Conservation (phyloP, 1,140 invertebrate species). For the Ceratoteleas bidentatus region DNA sequence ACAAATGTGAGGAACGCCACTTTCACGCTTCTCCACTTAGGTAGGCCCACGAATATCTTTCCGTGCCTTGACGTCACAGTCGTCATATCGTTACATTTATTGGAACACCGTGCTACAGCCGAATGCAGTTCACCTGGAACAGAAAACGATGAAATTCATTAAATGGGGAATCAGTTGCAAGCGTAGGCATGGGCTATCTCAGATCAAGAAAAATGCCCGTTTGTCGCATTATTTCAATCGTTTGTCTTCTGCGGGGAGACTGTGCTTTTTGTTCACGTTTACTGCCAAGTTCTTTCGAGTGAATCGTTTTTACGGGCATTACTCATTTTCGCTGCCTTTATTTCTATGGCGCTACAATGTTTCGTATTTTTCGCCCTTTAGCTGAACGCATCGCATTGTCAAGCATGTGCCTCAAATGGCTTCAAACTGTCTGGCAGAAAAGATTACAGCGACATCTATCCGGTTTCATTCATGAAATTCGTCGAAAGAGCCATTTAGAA, state of each 20-base stretch:
- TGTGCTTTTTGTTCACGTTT: slow-evolving; percentile 27
- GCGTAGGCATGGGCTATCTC: background rate
- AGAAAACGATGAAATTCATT: slow-evolving; percentile 14
- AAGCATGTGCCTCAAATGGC: slow-evolving; percentile 44
- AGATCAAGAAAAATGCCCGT: slow-evolving; percentile 6
- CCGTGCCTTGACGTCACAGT: slow-evolving; percentile 63
- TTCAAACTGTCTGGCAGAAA: slow-evolving; percentile 58
- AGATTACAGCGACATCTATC: no score
- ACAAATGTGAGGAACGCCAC: slow-evolving; percentile 64
- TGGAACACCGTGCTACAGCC: slow-evolving; percentile 7
- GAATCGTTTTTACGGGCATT: slow-evolving; percentile 42
- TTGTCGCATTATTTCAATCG: slow-evolving; percentile 15
- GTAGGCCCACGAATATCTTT: slow-evolving; percentile 39
- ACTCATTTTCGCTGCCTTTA: slow-evolving; percentile 41
- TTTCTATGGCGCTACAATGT: slow-evolving; percentile 39
- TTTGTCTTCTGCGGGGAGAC: slow-evolving; percentile 14
- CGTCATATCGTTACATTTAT: slow-evolving; percentile 73
- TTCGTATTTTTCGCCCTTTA: slow-evolving; percentile 39
- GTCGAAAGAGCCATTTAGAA: no score
- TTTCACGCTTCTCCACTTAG: slow-evolving; percentile 53
- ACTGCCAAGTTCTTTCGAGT: slow-evolving; percentile 29
- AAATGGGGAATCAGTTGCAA: background rate
- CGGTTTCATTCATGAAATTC: no score
- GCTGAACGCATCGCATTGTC: slow-evolving; percentile 50
- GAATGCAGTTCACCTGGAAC: slow-evolving; percentile 60